These are phyloP conservation scores for Bujurquina vittata DNA, from an alignment of 2,113 vertebrate genomes.

Conservation along the genomic window DNA sequence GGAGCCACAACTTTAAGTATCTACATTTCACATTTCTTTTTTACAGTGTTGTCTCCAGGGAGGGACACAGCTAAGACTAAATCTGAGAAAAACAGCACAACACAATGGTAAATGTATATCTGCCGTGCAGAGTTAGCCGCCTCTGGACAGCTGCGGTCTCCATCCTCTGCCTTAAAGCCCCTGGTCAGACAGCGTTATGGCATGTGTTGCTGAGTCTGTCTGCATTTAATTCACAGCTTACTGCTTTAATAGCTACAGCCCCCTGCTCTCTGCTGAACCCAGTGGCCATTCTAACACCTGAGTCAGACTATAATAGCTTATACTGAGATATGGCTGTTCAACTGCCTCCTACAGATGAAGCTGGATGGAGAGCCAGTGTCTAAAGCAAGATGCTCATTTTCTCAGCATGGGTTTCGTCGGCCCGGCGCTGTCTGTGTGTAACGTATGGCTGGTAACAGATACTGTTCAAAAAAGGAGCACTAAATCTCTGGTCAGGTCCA, in stretches of 20 bases:
- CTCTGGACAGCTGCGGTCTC: constrained; percentile 40
- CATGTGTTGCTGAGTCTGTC: constrained; percentile 57
- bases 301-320: constrained; percentile 60
- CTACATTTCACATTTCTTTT: constrained; percentile 16
- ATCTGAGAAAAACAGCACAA: constrained; percentile 35
- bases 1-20: neutral
- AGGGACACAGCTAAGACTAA: constrained; percentile 23
- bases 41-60: constrained; percentile 15
- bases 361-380: constrained; percentile 42
- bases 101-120: constrained; percentile 29
- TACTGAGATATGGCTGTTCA: constrained; percentile 51
- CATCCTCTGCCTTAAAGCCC: constrained; percentile 44
- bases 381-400: constrained; percentile 43
- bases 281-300: constrained; percentile 53
- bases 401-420: constrained; percentile 18
- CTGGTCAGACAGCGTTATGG: constrained; percentile 48
- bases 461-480: neutral
- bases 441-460: neutral
- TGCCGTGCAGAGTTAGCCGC: constrained; percentile 16
- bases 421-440: constrained; percentile 11
- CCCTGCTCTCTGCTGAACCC: constrained; percentile 37
- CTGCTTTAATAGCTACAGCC: constrained; percentile 65
- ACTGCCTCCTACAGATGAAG: constrained; percentile 47
- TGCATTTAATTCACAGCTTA: constrained; percentile 73
- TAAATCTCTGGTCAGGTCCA: constrained; percentile 11